Percentiles rank a stretch among this genome's conserved stretches.
Conservation (phyloP, 1,140 invertebrate species). For the Manduca sexta region DNA sequence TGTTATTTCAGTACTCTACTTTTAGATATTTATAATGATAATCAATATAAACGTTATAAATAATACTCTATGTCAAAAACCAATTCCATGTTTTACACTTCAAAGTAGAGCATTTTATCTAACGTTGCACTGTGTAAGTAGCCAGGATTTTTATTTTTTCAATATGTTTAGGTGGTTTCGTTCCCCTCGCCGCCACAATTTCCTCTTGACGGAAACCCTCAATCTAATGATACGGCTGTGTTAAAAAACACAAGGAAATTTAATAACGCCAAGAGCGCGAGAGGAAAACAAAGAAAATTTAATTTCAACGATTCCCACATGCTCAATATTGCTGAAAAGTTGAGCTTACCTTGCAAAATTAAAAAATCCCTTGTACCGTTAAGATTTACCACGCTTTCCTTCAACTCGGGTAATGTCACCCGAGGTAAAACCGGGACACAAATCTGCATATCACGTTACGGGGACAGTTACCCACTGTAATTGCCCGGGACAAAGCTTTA, state of each 20-base stretch:
- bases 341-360: slow-evolving; percentile 44
- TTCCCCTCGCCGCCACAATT: slow-evolving; percentile 67
- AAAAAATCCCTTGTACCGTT: slow-evolving; percentile 27
- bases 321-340: slow-evolving; percentile 62
- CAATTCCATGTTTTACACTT: no score
- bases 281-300: slow-evolving; percentile 71
- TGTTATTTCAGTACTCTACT: no score
- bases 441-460: slow-evolving; percentile 49
- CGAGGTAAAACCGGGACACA: background rate
- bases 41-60: no score
- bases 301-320: slow-evolving; percentile 71
- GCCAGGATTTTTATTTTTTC: slow-evolving; percentile 70
- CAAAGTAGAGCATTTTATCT: slow-evolving; percentile 37
- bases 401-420: background rate
- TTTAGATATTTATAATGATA: no score
- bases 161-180: slow-evolving; percentile 68
- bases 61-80: background rate
- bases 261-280: slow-evolving; percentile 64
- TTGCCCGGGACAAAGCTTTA: slow-evolving; percentile 59
- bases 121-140: slow-evolving; percentile 37
- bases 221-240: slow-evolving; percentile 74
- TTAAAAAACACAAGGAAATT: slow-evolving; percentile 75
- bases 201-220: slow-evolving; percentile 72
- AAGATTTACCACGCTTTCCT: background rate
- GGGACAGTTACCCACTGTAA: slow-evolving; percentile 52